Conservation (phyloP, 2,888 invertebrate species). For the Omphaloscelis lunosa region DNA sequence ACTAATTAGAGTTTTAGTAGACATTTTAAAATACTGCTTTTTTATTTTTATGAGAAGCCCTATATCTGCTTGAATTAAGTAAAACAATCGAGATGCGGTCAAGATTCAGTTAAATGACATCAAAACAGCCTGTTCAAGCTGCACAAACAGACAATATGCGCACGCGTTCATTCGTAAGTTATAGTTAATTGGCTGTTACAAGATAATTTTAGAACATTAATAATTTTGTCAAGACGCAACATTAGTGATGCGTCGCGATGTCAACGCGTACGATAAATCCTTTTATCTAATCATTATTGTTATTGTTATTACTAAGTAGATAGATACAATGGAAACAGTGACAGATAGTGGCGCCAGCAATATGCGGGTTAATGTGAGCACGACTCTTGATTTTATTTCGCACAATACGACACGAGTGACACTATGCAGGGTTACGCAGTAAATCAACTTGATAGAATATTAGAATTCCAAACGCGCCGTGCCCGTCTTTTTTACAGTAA, state of each 20-base stretch:
- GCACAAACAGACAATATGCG: slow-evolving; percentile 42
- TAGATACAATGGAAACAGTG: slow-evolving; percentile 76
- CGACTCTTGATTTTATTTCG: slow-evolving; percentile 72
- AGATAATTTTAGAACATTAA: slow-evolving; percentile 68
- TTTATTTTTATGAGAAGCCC: slow-evolving; percentile 4
- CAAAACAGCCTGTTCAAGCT: slow-evolving; percentile 29
- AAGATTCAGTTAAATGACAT: slow-evolving; percentile 1
- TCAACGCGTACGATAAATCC: slow-evolving; percentile 73
- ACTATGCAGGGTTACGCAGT: slow-evolving; percentile 64
- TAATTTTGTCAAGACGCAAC: slow-evolving; percentile 68
- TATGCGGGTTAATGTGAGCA: slow-evolving; percentile 84
- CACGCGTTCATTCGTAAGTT: slow-evolving; percentile 57
- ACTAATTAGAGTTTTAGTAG: neutral
- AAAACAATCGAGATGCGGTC: neutral
- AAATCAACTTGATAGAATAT: slow-evolving; percentile 69
- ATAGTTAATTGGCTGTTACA: slow-evolving; percentile 61
- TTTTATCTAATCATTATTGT: slow-evolving; percentile 74
- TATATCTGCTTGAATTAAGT: neutral
- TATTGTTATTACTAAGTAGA: slow-evolving; percentile 73
- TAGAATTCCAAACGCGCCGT: slow-evolving; percentile 64
- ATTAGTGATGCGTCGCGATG: slow-evolving; percentile 69
- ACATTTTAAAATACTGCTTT: neutral
- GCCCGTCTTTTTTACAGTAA: slow-evolving; percentile 63
- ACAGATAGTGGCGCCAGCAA: slow-evolving; percentile 81
- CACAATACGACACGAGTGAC: slow-evolving; percentile 59